A percentile compares a stretch with the other conserved stretches of the same genome.
phyloP scores from a whole-genome alignment of 2,888 invertebrate species.

The Erebia aethiops region DNA sequence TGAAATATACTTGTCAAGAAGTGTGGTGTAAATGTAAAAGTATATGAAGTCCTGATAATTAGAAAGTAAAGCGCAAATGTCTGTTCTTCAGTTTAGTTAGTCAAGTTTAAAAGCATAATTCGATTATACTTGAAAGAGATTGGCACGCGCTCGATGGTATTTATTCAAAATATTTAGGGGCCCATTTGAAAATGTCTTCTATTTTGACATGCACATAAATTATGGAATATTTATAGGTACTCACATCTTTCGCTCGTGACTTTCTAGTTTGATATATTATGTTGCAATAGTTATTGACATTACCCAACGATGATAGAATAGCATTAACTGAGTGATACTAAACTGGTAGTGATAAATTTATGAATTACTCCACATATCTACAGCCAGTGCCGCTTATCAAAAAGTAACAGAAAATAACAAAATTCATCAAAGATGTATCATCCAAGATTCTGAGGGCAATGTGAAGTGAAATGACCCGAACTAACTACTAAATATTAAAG shows the following conservation, averaged over 20 bases:
- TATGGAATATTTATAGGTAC: not conserved
- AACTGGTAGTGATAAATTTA: too few relatives aligned
- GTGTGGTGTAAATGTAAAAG: constrained; percentile 6
- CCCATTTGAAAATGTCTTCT: not conserved
- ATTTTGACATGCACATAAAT: constrained; percentile 1
- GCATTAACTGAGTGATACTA: not conserved
- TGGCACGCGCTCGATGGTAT: constrained; percentile 1
- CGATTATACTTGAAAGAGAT: constrained; percentile 15
- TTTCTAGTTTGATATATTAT: not conserved
- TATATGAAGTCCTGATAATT: constrained; percentile 18
- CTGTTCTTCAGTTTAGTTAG: constrained; percentile 18
- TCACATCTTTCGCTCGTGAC: not conserved
- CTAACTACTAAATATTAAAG: constrained; percentile 14
- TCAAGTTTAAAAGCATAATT: constrained; percentile 20
- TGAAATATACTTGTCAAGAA: not conserved
- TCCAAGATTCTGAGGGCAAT: not conserved
- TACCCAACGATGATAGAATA: not conserved
- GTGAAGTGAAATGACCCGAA: constrained; percentile 6
- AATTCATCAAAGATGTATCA: not conserved
- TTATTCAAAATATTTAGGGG: constrained; percentile 18
- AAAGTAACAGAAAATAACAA: not conserved
- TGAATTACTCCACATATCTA: not conserved
- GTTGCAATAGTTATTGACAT: not conserved
- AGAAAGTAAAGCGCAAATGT: constrained; percentile 26
- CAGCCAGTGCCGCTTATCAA: not conserved